phyloP scores from a whole-genome alignment of 1,140 invertebrate genomes.

The Bombus superbus region DNA sequence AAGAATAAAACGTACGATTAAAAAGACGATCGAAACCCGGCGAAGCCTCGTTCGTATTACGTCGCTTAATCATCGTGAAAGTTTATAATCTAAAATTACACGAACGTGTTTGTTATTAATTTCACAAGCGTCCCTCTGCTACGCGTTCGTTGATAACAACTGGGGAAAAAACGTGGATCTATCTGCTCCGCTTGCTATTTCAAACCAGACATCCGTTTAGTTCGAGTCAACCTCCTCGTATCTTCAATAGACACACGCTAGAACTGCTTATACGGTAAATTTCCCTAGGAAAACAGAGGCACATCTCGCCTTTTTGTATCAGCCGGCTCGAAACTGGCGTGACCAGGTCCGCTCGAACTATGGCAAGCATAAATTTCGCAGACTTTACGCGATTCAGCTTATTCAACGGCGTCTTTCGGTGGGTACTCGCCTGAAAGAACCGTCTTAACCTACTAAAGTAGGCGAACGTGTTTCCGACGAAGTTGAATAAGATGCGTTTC shows the following conservation, averaged over 20 bases:
- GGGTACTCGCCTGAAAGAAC: background rate
- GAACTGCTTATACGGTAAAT: conserved; percentile 6
- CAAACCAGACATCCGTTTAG: background rate
- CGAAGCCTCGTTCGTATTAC: too few relatives aligned
- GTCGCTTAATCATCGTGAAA: too few relatives aligned
- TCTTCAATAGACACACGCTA: background rate
- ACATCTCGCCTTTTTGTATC: background rate
- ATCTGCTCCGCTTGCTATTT: background rate
- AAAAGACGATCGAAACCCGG: too few relatives aligned
- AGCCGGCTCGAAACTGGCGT: background rate
- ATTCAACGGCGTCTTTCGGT: conserved; percentile 7
- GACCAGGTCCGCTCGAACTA: background rate
- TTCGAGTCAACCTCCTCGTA: background rate
- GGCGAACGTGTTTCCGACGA: conserved; percentile 12
- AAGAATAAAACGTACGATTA: too few relatives aligned
- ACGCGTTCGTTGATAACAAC: background rate
- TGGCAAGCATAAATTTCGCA: conserved; percentile 21
- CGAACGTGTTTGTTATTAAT: background rate
- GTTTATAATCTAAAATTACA: too few relatives aligned
- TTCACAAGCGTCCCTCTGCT: background rate
- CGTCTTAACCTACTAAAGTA: conserved; percentile 13
- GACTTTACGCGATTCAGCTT: conserved; percentile 15
- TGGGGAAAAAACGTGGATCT: background rate
- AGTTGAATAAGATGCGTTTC: conserved; percentile 22
- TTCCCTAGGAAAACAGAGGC: conserved; percentile 8